Percentiles rank a stretch among this genome's conserved stretches.
Conservation (phyloP, 2,888 invertebrate genomes). For the Didymodactylos carnosus region DNA sequence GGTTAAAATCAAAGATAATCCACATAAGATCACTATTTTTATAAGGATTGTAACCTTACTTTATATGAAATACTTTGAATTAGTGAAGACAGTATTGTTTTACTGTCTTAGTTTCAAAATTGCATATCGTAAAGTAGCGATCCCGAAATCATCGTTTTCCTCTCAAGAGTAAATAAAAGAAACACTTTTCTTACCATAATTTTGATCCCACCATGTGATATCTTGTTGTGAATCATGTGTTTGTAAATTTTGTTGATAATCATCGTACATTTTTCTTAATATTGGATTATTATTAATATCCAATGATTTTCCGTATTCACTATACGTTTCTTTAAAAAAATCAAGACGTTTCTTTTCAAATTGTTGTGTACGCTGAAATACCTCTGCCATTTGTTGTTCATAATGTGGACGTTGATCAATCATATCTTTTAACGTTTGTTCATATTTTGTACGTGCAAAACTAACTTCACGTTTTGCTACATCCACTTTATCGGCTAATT, state of each 20-base stretch:
- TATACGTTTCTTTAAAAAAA: background rate
- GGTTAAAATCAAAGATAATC: background rate
- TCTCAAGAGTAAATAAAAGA: no score
- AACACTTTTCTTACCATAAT: background rate
- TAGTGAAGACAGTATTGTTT: no score
- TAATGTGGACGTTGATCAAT: background rate
- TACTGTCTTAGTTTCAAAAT: no score
- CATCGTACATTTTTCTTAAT: background rate
- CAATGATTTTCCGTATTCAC: background rate
- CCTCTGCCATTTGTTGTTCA: background rate
- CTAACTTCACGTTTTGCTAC: background rate
- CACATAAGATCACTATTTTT: no score
- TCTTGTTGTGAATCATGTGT: background rate
- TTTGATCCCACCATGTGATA: background rate
- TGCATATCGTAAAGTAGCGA: no score
- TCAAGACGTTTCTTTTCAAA: background rate
- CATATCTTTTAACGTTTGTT: background rate
- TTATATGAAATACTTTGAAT: no score
- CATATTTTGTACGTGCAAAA: background rate
- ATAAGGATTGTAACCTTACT: no score
- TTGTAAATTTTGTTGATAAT: background rate
- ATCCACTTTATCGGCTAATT: background rate
- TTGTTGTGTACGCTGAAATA: background rate
- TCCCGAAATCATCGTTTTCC: no score
- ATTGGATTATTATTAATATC: background rate